Conservation (phyloP, 1,140 invertebrate genomes). For the Diploscapter pachys region DNA sequence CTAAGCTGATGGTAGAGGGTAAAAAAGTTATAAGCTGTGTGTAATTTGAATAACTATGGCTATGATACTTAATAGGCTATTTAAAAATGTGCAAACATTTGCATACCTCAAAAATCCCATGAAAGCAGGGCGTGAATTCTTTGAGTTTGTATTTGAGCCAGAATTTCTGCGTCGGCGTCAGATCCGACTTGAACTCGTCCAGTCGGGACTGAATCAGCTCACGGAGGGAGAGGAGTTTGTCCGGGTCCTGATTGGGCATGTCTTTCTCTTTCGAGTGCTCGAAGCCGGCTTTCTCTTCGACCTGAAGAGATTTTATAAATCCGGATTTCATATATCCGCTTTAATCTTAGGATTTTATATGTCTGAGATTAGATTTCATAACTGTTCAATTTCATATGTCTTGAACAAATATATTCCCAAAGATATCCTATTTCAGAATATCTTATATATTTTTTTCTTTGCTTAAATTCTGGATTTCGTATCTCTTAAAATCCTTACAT, state of each 20-base stretch:
- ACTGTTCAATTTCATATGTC: not conserved
- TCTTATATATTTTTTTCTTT: not conserved
- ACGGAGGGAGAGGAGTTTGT: not conserved
- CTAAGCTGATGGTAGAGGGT: too few species aligned
- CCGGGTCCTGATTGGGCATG: not conserved
- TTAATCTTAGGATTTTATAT: conserved; percentile 3
- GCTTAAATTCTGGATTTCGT: not conserved
- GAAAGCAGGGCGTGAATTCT: conserved; percentile 7
- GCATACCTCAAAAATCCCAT: conserved; percentile 6
- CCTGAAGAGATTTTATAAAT: conserved; percentile 1
- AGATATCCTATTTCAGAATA: not conserved
- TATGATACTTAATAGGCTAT: too few species aligned
- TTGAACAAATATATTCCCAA: not conserved
- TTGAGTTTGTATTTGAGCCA: conserved; percentile 5
- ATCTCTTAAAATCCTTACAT: conserved; percentile 27
- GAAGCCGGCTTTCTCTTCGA: not conserved
- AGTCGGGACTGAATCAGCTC: conserved; percentile 6
- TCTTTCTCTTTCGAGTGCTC: not conserved
- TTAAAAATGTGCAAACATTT: too few species aligned
- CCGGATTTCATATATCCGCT: not conserved
- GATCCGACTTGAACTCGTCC: not conserved
- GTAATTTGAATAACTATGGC: too few species aligned
- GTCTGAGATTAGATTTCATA: not conserved
- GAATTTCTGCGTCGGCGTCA: not conserved
- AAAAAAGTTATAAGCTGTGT: too few species aligned